Evolutionary conservation across 2,113 vertebrate genomes (phyloP).

Genomic region (Paratilapia polleni): DNA sequence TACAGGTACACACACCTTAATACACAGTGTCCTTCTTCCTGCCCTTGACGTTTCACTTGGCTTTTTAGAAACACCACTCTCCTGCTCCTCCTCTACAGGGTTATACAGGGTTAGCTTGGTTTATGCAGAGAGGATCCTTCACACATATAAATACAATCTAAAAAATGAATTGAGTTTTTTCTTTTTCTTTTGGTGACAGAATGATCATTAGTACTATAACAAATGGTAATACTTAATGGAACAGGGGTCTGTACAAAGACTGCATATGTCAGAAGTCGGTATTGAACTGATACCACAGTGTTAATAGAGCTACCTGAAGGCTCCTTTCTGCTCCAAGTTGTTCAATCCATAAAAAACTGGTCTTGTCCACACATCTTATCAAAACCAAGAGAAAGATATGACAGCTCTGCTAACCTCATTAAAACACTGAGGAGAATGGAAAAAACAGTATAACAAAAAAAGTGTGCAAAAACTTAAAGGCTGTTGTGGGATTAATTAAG

Average conservation of each 20-base stretch:
- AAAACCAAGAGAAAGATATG: too few species aligned
- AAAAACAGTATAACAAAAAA: too few species aligned
- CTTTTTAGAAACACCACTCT: slow-evolving; percentile 7
- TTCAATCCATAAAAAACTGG: slow-evolving; percentile 6
- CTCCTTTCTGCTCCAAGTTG: background rate
- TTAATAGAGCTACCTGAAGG: slow-evolving; percentile 13
- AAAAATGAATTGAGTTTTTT: background rate
- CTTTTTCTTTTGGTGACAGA: background rate
- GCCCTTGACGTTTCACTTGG: slow-evolving; percentile 38
- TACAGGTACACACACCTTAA: background rate
- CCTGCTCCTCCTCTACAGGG: background rate
- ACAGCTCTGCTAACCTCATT: too few species aligned
- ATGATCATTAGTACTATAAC: background rate
- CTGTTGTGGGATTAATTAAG: too few species aligned
- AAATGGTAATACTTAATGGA: background rate
- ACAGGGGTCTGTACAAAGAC: background rate
- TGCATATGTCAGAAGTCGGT: background rate
- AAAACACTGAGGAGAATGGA: too few species aligned
- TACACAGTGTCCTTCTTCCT: slow-evolving; percentile 19
- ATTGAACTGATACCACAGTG: background rate
- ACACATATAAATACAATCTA: background rate
- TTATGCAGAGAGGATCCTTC: background rate
- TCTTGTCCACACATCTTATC: too few species aligned
- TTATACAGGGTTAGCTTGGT: slow-evolving; percentile 23
- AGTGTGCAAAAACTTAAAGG: too few species aligned